Percentiles rank a stretch among this genome's conserved stretches.
These are phyloP conservation scores for Lepas anatifera DNA, from an alignment of 2,888 invertebrate genomes.

Conservation along the genomic window DNA sequence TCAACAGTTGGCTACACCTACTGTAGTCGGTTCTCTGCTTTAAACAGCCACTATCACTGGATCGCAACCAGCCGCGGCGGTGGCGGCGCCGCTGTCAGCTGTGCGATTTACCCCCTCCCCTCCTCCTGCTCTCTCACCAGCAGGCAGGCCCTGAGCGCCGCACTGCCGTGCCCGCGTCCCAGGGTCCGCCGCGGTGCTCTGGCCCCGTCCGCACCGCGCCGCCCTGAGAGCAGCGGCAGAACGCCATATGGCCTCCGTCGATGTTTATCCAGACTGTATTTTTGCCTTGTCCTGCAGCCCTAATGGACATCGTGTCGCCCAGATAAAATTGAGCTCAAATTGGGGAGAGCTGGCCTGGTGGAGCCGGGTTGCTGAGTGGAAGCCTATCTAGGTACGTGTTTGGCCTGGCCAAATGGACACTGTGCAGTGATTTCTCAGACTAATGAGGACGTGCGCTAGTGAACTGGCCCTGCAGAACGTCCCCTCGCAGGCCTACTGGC, in stretches of 20 bases:
- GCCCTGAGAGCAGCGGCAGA: neutral
- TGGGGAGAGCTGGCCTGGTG: too few relatives aligned
- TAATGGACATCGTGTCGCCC: neutral
- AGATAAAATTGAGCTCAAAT: neutral
- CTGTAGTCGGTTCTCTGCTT: too few relatives aligned
- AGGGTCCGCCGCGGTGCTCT: neutral
- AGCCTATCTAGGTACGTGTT: too few relatives aligned
- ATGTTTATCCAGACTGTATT: conserved; percentile 3
- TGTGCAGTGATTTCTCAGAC: too few relatives aligned
- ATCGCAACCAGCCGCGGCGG: neutral
- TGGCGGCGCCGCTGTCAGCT: neutral
- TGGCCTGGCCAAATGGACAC: too few relatives aligned
- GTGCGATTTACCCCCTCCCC: neutral
- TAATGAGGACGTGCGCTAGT: too few relatives aligned
- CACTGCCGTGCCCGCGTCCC: neutral
- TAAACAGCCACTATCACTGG: too few relatives aligned
- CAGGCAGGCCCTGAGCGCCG: neutral
- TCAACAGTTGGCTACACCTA: too few relatives aligned
- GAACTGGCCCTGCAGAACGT: too few relatives aligned
- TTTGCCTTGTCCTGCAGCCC: neutral
- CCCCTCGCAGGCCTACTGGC: too few relatives aligned
- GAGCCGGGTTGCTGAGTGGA: too few relatives aligned
- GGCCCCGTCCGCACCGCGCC: neutral
- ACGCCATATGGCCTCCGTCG: neutral
- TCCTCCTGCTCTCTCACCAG: neutral